Percentiles rank a stretch among this genome's conserved stretches.
These are phyloP conservation scores for Chaetodon trifascialis DNA, from an alignment of 2,113 vertebrate genomes.

Conservation along the genomic window DNA sequence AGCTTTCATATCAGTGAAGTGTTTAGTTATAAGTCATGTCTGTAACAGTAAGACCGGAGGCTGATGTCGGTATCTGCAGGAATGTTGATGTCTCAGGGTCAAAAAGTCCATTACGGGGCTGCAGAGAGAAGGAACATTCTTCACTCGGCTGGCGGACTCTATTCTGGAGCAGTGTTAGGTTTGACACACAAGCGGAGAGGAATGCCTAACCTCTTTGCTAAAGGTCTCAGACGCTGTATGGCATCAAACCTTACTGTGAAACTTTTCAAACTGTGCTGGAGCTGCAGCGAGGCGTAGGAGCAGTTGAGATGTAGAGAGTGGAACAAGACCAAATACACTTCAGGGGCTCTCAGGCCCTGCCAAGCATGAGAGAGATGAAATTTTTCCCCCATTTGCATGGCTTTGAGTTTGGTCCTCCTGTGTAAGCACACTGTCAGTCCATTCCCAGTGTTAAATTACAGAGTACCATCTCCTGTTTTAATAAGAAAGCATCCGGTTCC, in stretches of 20 bases:
- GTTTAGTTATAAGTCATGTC: conserved; percentile 34
- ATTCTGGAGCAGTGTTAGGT: conserved; percentile 66
- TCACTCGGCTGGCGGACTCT: conserved; percentile 53
- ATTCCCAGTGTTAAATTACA: conserved; percentile 1
- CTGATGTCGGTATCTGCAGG: conserved; percentile 29
- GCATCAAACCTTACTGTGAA: conserved; percentile 73
- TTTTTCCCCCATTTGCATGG: conserved; percentile 24
- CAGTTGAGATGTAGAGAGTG: conserved; percentile 36
- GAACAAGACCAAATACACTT: conserved; percentile 45
- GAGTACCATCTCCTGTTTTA: neutral
- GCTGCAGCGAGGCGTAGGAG: conserved; percentile 5
- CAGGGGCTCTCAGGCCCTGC: conserved; percentile 47
- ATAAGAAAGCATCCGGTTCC: neutral
- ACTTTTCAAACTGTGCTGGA: conserved; percentile 45
- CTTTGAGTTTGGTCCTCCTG: conserved; percentile 12
- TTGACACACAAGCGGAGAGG: conserved; percentile 70
- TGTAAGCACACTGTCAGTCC: conserved; percentile 4
- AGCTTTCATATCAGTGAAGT: conserved; percentile 40
- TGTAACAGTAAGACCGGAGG: conserved; percentile 26
- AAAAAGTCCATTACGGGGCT: conserved; percentile 48
- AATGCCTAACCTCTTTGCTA: conserved; percentile 74
- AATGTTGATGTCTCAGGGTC: conserved; percentile 65
- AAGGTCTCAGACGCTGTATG: conserved; percentile 45
- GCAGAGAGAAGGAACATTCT: conserved; percentile 58
- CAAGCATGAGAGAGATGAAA: conserved; percentile 54